These are phyloP conservation scores for Neotoxoptera formosana DNA, from an alignment of 1,140 invertebrate species.

Conservation along the genomic window DNA sequence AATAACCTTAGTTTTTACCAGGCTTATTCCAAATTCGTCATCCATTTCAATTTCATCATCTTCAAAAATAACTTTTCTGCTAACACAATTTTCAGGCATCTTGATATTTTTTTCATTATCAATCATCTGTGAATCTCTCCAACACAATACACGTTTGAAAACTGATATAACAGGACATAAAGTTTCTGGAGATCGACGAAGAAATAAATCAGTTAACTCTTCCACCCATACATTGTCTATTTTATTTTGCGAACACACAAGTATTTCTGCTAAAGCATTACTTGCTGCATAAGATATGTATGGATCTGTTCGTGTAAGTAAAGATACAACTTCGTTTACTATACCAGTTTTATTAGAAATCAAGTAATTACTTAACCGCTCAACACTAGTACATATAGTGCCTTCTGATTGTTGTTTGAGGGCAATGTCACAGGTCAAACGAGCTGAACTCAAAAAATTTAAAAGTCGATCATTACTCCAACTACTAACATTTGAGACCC, in stretches of 20 bases:
- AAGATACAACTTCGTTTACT: slow-evolving; percentile 81
- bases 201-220: slow-evolving; percentile 70
- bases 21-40: slow-evolving; percentile 22
- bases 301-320: slow-evolving; percentile 78
- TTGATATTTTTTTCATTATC: slow-evolving; percentile 45
- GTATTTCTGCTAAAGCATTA: slow-evolving; percentile 80
- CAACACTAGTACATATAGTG: slow-evolving; percentile 79
- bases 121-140: slow-evolving; percentile 33
- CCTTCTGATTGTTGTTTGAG: slow-evolving; percentile 83
- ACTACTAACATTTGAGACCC: slow-evolving; percentile 66
- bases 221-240: slow-evolving; percentile 63
- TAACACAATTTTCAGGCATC: slow-evolving; percentile 42
- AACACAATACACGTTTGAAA: slow-evolving; percentile 50
- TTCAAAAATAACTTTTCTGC: slow-evolving; percentile 33
- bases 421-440: slow-evolving; percentile 83
- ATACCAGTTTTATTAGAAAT: slow-evolving; percentile 81
- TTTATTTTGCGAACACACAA: slow-evolving; percentile 82
- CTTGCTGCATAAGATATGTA: slow-evolving; percentile 82
- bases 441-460: slow-evolving; percentile 81
- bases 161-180: slow-evolving; percentile 45
- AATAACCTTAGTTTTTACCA: slow-evolving; percentile 75
- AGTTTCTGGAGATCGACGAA: slow-evolving; percentile 66
- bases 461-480: slow-evolving; percentile 77
- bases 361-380: slow-evolving; percentile 79
- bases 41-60: slow-evolving; percentile 51